Base-by-base conservation (phyloP, 1,140 invertebrate species). In the Papilio polyxenes region DNA sequence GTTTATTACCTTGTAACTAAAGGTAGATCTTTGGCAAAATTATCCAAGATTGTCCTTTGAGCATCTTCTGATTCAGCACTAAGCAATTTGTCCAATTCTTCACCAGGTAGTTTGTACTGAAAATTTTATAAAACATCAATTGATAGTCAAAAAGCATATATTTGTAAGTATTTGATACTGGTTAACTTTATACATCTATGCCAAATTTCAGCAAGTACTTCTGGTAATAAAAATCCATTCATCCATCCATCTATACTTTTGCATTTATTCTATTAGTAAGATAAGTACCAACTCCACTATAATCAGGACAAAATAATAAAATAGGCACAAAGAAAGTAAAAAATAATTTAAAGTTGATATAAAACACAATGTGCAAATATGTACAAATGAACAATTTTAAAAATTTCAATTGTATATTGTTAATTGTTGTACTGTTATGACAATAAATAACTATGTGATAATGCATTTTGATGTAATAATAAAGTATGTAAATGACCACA, bases 11-110 rank as follows among this genome's bases (percentile, higher is more conserved):
- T 95, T 89, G 95, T 96, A 76, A 95, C 95, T 56, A 98, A 95
- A 79, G 98, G 98, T 88, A 99, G 95, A 94, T 97, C 96, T 93
- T 96, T 96, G 51, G 97, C 97, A 95, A 97, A 97, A 87, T 96
- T 96, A 90, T 98, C 97, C 82, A 99, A 95, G 86, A 98, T 96
- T 90, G 96, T 95, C 88, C 96, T 96, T 87, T 97, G 97, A 83
- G 95, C 95, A 89, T 97, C 97, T 89, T 97, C 97, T 89, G 95
- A 97, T 87, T 97, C 96, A 48, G 97, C 97, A 87, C 96, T 95
- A 81, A 97, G 95, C 75, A 98, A 92, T 90, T 96, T 97, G 89
- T 98, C 97, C 87, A 97, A 95, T 92, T 98, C 97, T 85, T 95
- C 92, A 86, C 96, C 95, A 75, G 97, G 96, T 88, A 98, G 95